These are phyloP conservation scores for Drosophila affinis DNA, from an alignment of 2,888 invertebrate genomes.

Conservation along the genomic window DNA sequence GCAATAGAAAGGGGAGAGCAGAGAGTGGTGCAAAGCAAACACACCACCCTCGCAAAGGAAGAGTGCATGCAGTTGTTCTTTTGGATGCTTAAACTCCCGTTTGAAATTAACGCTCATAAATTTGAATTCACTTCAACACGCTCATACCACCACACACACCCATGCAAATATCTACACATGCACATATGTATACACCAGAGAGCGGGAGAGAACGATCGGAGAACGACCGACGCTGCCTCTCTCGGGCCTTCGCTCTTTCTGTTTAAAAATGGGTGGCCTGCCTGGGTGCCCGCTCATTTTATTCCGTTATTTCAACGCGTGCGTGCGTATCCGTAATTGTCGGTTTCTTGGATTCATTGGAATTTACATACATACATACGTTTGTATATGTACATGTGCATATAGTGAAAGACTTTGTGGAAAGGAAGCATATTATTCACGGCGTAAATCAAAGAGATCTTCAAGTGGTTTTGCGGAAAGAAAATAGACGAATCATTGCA, in stretches of 20 bases:
- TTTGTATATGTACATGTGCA: neutral
- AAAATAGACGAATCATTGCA: conserved; percentile 43
- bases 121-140: conserved; percentile 62
- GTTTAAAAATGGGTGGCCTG: conserved; percentile 47
- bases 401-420: conserved; percentile 1
- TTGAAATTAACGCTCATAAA: conserved; percentile 72
- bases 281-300: conserved; percentile 49
- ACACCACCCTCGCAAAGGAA: conserved; percentile 6
- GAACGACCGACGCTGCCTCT: conserved; percentile 9
- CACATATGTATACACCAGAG: neutral
- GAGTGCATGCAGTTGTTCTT: conserved; percentile 5
- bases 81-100: conserved; percentile 11
- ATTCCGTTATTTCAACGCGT: conserved; percentile 59
- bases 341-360: conserved; percentile 22
- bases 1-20: conserved; percentile 34
- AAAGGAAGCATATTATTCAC: conserved; percentile 11
- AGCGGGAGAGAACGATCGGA: conserved; percentile 37
- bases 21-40: conserved; percentile 24
- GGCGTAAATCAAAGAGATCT: conserved; percentile 30
- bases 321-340: conserved; percentile 30
- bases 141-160: conserved; percentile 17
- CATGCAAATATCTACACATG: neutral
- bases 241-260: conserved; percentile 10
- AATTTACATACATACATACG: conserved; percentile 25
- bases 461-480: conserved; percentile 40